Base-by-base conservation (phyloP, 2,113 vertebrate species). In the Pitta sordida region DNA sequence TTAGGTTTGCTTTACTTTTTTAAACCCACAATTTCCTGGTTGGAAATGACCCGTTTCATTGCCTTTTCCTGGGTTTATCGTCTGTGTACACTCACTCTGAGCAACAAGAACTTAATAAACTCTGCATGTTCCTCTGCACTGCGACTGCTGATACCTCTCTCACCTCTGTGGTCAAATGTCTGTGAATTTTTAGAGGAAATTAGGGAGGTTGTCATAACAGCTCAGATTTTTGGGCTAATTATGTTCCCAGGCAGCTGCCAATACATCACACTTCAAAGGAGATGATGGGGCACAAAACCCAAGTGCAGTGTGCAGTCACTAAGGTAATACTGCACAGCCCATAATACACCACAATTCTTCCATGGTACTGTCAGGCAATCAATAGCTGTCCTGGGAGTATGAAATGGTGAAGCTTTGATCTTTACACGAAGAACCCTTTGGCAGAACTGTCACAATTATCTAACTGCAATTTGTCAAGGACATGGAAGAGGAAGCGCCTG, bases 401-500 rank as follows among this genome's bases (percentile, higher is more conserved):
- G 89, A 93, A 93, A 86, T 69, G 69, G 7, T 82, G 91, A 75
- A 83, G 70, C 92, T 96, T 96, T 94, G 86, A 96, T 94, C 91
- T 94, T 86, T 62, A 48, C 67, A 21, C 2, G n/a, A 79, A 93
- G 86, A 91, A 56, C 30, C 91, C 69, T 74, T 83, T 88, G 86
- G 83, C 83, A 86, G 65, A 88, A 58, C 30, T 60, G 68, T 88
- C 86, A 81, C 76, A 83, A 55, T 74, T 90, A 83, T 39, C 85
- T 43, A 63, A 26, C 59, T 67, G 59, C 75, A 80, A 94, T 90
- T 94, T 88, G 30, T n/a, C 83, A 62, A 39, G 90, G 67, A 80
- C 39, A 78, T 36, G 49, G 70, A 71, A 65, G 73, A 90, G 62
- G 65, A 82, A 69, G 58, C 64, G 24, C 29, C 58, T 79, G 74